Percentiles rank a stretch among this genome's conserved stretches.
These are phyloP conservation scores for Pocillopora damicornis DNA, from an alignment of 64 coral and sea anemone genomes.

Conservation along the genomic window DNA sequence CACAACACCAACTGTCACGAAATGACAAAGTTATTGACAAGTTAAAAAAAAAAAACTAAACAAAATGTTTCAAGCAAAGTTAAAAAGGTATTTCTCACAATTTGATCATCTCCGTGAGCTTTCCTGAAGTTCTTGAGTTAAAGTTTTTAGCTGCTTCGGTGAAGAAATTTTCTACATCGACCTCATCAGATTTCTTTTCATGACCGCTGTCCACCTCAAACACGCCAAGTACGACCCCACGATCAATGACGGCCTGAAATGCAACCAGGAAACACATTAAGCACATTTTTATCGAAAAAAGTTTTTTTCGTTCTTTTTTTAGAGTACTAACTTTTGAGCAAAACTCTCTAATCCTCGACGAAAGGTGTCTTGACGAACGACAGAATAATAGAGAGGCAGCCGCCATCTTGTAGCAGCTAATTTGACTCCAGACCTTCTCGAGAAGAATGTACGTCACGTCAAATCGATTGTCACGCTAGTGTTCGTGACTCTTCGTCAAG, in stretches of 20 bases:
- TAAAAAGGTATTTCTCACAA: conserved; percentile 18
- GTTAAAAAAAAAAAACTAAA: too few species aligned
- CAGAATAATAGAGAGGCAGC: not conserved
- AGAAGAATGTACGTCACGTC: not conserved
- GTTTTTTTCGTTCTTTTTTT: not conserved
- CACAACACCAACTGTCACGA: too few species aligned
- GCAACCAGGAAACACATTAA: not conserved
- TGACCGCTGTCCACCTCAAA: conserved; percentile 15
- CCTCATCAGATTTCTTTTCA: not conserved
- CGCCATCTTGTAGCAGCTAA: not conserved
- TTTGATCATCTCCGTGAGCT: conserved; percentile 48
- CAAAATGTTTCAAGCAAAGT: not conserved
- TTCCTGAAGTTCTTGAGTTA: conserved; percentile 51
- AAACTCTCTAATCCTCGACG: not conserved
- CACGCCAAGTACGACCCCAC: conserved; percentile 54
- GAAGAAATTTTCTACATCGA: conserved; percentile 14
- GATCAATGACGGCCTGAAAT: conserved; percentile 40
- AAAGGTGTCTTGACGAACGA: not conserved
- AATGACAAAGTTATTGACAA: too few species aligned
- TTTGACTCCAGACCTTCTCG: not conserved
- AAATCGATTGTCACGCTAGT: too few species aligned
- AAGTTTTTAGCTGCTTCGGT: conserved; percentile 41
- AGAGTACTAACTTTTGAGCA: not conserved
- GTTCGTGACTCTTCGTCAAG: too few species aligned
- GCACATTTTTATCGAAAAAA: not conserved